phyloP scores from a whole-genome alignment of 1,140 invertebrate genomes.

The Drosophila mayri region DNA sequence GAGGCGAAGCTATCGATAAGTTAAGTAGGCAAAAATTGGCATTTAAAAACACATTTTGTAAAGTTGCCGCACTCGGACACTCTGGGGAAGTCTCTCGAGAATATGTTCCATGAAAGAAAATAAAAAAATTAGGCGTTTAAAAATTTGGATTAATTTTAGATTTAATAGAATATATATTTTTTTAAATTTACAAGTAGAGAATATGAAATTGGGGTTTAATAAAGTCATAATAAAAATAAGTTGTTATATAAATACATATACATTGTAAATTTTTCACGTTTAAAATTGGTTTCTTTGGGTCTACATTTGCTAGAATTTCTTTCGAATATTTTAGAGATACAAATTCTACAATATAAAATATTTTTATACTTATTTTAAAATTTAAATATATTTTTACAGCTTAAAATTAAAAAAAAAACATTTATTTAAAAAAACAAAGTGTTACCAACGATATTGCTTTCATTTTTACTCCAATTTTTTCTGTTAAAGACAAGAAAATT shows the following conservation, averaged over 20 bases:
- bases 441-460: too few species aligned
- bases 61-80: constrained; percentile 5
- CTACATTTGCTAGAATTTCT: too few species aligned
- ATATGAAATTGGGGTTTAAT: neutral
- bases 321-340: too few species aligned
- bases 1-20: constrained; percentile 62
- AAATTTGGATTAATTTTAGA: neutral
- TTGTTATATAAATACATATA: too few species aligned
- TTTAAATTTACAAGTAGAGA: neutral
- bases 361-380: too few species aligned
- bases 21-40: constrained; percentile 45
- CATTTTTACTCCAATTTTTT: too few species aligned
- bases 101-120: neutral
- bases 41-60: constrained; percentile 62
- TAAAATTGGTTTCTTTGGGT: too few species aligned
- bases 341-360: neutral
- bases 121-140: neutral
- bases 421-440: neutral
- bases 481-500: neutral
- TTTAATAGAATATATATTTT: neutral
- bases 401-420: neutral
- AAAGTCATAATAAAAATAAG: neutral
- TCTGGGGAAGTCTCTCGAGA: neutral
- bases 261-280: too few species aligned
- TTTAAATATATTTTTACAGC: too few species aligned